Evolutionary conservation across 2,797 vertebrate genomes (phyloP), one percentile per base, ranked within the genome.

Genomic region (Anisognathus igniventris): DNA sequence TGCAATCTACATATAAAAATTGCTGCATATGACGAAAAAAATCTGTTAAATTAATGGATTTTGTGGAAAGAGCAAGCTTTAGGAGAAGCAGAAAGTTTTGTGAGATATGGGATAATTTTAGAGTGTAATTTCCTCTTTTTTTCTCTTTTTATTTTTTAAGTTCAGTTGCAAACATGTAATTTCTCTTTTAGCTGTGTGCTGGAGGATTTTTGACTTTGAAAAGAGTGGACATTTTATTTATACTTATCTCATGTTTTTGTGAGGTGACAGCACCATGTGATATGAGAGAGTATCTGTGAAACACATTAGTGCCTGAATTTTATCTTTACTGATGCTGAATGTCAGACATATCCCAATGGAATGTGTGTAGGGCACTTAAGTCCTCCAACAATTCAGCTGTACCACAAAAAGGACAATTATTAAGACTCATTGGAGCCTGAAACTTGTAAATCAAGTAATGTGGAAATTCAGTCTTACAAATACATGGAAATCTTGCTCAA

Each of bases 91-190:
- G 57, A 39, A 86, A 71, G 47, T 42, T 79, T 20, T 51, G 12
- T 30, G 50, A 76, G 24, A 42, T 21, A 23, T 6, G 25, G 20
- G 28, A 44, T 74, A 21, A 44, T 66, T 79, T 92, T 31, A 18
- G 7, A 62, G 21, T 62, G 7, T 40, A 11, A 10, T 27, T 57
- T 6, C 33, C 7, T 15, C 4, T 9, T 31, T 81, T 50, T 50
- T 21, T 3, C 0, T 7, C 2, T 4, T 22, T 25, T 39, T 27
- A 15, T 14, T 33, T 58, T 65, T 45, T 20, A 66, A 20, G 16
- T 47, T 67, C 7, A 27, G 9, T 5, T 33, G 18, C 3, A 15
- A 62, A 12, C 3, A 27, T n/a, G 2, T 22, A 0, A 31, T 19
- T 72, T 37, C 8, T 18, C 9, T 61, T 25, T 23, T 23, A 30